Conservation (phyloP, 2,113 vertebrate genomes). For the Chloebia gouldiae region DNA sequence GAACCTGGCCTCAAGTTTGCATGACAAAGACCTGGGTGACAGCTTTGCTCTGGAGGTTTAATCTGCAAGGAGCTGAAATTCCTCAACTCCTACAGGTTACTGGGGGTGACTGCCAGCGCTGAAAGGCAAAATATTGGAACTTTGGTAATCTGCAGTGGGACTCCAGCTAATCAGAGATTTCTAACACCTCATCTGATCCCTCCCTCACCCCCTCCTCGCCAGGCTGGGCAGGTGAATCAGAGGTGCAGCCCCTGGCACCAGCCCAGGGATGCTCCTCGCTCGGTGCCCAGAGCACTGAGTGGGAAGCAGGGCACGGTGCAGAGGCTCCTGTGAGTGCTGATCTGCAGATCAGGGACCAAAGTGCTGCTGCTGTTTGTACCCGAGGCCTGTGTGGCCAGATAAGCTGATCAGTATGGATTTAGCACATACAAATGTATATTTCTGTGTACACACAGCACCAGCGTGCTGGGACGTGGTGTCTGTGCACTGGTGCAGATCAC, state of each 20-base stretch:
- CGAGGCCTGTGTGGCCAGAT: not conserved
- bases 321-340: not conserved
- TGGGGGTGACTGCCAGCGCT: not conserved
- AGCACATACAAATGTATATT: not conserved
- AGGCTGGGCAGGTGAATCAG: not conserved
- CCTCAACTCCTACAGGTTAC: not conserved
- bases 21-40: slow-evolving; percentile 1
- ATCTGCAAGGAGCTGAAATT: not conserved
- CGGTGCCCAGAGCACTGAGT: rapidly evolving
- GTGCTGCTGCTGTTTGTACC: not conserved
- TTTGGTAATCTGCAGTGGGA: not conserved
- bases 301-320: not conserved
- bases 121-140: not conserved
- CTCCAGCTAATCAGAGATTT: not conserved
- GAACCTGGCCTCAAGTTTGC: slow-evolving; percentile 28
- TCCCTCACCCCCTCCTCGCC: not conserved
- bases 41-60: not conserved
- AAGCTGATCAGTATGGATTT: not conserved
- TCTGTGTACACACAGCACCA: not conserved
- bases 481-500: not conserved
- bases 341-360: not conserved
- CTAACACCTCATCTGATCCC: not conserved
- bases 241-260: not conserved
- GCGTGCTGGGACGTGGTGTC: not conserved
- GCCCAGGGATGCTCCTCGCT: not conserved